These are phyloP conservation scores for Pseudococcus jackbeardsleyi DNA, from an alignment of 2,888 invertebrate genomes.

Conservation along the genomic window DNA sequence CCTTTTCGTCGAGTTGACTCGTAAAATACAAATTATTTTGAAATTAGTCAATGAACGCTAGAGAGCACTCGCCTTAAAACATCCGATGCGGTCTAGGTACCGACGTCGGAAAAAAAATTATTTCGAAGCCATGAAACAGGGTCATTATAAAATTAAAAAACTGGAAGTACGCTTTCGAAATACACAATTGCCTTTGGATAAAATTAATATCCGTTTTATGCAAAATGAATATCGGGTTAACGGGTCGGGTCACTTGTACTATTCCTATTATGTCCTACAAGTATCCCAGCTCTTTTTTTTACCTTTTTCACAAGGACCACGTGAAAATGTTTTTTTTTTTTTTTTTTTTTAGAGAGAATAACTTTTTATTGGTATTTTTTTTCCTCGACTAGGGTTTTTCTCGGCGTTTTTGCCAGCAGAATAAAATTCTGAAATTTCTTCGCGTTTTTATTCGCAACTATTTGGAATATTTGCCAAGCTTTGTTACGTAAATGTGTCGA, in stretches of 20 bases:
- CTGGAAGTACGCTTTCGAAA: background rate
- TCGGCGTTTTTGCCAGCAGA: background rate
- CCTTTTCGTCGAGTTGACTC: too few relatives aligned
- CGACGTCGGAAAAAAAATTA: background rate
- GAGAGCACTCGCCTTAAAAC: background rate
- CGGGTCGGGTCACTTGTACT: slow-evolving; percentile 42
- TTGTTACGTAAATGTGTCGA: background rate
- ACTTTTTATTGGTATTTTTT: slow-evolving; percentile 11
- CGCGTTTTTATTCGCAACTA: slow-evolving; percentile 8
- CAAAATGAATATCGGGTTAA: slow-evolving; percentile 45
- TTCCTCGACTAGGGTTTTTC: background rate
- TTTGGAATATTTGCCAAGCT: slow-evolving; percentile 24
- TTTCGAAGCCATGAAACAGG: background rate
- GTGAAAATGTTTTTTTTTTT: slow-evolving; percentile 20
- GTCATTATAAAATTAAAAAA: slow-evolving; percentile 36
- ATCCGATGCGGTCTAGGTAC: too few relatives aligned
- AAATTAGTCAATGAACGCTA: background rate
- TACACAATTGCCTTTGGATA: slow-evolving; percentile 28
- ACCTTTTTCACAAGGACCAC: background rate
- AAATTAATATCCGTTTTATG: slow-evolving; percentile 48
- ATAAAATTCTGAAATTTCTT: slow-evolving; percentile 13
- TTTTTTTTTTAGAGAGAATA: background rate
- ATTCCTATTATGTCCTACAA: background rate
- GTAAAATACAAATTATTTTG: too few relatives aligned
- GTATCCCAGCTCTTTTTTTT: background rate